A percentile compares a stretch with the other conserved stretches of the same genome.
These are phyloP conservation scores for Eupeodes luniger DNA, from an alignment of 2,888 invertebrate species.

Conservation along the genomic window DNA sequence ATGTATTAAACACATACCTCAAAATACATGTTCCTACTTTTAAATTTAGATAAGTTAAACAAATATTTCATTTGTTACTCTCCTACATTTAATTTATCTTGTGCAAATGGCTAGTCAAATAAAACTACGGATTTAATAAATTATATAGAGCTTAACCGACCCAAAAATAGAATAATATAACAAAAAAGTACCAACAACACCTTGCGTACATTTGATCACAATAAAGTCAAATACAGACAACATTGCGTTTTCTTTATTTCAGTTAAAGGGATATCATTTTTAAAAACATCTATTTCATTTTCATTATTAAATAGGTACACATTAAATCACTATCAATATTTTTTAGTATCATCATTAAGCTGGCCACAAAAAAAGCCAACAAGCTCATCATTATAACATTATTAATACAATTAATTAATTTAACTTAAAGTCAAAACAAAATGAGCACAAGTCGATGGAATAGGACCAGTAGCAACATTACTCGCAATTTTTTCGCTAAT, in stretches of 20 bases:
- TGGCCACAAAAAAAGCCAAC: conserved; percentile 52
- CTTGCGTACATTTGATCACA: background rate
- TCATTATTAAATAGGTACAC: conserved; percentile 62
- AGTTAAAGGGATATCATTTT: conserved; percentile 51
- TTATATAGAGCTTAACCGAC: too few species aligned
- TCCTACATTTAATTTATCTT: too few species aligned
- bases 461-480: conserved; percentile 3
- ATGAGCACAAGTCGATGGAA: conserved; percentile 48
- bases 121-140: too few species aligned
- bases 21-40: too few species aligned
- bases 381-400: background rate
- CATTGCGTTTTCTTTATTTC: conserved; percentile 37
- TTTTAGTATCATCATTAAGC: conserved; percentile 41
- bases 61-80: too few species aligned
- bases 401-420: conserved; percentile 23
- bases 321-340: conserved; percentile 62
- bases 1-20: too few species aligned
- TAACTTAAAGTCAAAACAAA: conserved; percentile 55
- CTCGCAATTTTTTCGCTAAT: conserved; percentile 19
- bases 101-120: too few species aligned
- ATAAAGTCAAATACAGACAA: conserved; percentile 5
- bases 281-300: conserved; percentile 59
- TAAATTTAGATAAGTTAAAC: too few species aligned
- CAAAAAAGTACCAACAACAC: background rate
- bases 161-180: background rate